Conservation (phyloP, 2,888 invertebrate species). For the Artemia sinica region DNA sequence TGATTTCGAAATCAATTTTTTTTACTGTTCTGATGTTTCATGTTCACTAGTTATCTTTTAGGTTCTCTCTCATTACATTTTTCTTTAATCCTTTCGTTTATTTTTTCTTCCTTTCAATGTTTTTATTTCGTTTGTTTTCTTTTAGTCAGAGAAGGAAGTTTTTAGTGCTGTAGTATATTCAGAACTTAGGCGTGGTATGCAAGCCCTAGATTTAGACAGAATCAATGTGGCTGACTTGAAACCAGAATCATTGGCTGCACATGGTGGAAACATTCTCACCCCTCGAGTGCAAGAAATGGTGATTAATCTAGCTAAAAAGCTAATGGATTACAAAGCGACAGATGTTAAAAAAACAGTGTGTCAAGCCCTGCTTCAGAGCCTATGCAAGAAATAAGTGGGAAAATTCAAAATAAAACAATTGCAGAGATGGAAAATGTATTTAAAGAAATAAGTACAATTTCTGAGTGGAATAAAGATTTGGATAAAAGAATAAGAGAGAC, state of each 20-base stretch:
- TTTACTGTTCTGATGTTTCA: too few species aligned
- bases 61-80: too few species aligned
- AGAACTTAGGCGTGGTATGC: not conserved
- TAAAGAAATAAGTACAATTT: slow-evolving; percentile 4
- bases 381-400: not conserved
- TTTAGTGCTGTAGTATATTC: not conserved
- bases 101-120: too few species aligned
- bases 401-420: not conserved
- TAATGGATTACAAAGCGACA: not conserved
- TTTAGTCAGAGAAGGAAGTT: slow-evolving; percentile 6
- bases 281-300: slow-evolving; percentile 12
- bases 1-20: too few species aligned
- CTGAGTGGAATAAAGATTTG: slow-evolving; percentile 3
- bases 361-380: not conserved
- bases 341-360: not conserved
- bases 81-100: too few species aligned
- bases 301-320: not conserved
- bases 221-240: not conserved
- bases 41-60: too few species aligned
- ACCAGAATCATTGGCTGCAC: not conserved
- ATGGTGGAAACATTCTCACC: not conserved
- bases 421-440: slow-evolving; percentile 1
- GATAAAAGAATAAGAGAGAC: not conserved
- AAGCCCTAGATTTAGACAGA: not conserved
- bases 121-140: not conserved